Percentiles rank a stretch among this genome's conserved stretches.
Evolutionary conservation across 2,888 invertebrate genomes (phyloP).

Genomic region (Antheraea yamamai): DNA sequence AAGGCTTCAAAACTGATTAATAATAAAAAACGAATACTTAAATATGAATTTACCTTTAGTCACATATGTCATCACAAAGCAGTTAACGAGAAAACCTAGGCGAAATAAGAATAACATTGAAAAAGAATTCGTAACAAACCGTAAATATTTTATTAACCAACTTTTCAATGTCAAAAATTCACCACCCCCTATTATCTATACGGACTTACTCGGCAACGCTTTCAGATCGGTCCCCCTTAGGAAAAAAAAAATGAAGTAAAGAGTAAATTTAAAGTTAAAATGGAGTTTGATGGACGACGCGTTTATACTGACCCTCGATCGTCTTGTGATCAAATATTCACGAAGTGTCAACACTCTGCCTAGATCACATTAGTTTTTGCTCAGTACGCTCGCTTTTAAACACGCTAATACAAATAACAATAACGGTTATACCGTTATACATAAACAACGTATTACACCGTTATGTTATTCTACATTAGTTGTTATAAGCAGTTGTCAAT

Average conservation of each 20-base stretch:
- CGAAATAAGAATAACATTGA: background rate
- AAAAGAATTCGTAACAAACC: background rate
- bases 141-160: constrained; percentile 43
- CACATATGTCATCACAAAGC: background rate
- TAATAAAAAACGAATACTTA: no score
- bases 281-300: constrained; percentile 77
- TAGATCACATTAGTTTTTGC: constrained; percentile 36
- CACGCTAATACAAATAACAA: background rate
- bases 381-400: constrained; percentile 1
- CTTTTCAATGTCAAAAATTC: constrained; percentile 72
- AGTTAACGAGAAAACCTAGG: background rate
- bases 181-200: constrained; percentile 62
- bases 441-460: background rate
- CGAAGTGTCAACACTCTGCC: constrained; percentile 55
- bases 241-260: constrained; percentile 68
- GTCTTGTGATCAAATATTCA: constrained; percentile 75
- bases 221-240: constrained; percentile 62
- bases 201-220: constrained; percentile 71
- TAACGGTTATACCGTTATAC: no score
- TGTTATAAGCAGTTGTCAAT: no score
- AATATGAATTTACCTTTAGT: background rate
- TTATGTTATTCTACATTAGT: no score
- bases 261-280: constrained; percentile 76
- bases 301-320: constrained; percentile 58
- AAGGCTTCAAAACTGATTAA: no score